Conservation (phyloP, 2,888 invertebrate species). For the Rhogogaster chlorosoma region DNA sequence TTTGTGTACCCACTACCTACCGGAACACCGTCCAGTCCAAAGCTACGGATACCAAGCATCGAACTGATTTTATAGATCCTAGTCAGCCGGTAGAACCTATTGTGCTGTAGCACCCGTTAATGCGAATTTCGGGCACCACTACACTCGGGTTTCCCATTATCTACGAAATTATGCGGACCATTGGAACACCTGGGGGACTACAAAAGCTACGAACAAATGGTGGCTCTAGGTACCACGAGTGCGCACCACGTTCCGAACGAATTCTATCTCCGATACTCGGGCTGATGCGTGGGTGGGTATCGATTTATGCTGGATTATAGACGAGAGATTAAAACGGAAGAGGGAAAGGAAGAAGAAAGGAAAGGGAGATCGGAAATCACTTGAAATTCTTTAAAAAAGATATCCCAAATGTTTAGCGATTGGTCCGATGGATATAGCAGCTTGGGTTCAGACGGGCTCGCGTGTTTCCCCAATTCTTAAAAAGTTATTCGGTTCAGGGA, state of each 20-base stretch:
- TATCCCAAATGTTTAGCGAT: not conserved
- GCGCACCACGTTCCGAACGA: not conserved
- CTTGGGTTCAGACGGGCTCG: not conserved
- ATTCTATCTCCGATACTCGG: not conserved
- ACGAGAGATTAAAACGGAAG: slow-evolving; percentile 13
- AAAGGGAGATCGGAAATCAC: not conserved
- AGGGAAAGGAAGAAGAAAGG: not conserved
- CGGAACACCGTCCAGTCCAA: not conserved
- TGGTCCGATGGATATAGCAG: not conserved
- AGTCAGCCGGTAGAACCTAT: slow-evolving; percentile 4
- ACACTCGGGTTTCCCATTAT: slow-evolving; percentile 37
- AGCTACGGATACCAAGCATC: slow-evolving; percentile 7
- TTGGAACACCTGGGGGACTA: slow-evolving; percentile 42
- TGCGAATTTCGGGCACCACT: slow-evolving; percentile 37
- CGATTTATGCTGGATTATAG: slow-evolving; percentile 27
- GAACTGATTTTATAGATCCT: slow-evolving; percentile 38
- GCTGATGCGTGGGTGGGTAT: not conserved
- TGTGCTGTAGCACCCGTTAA: slow-evolving; percentile 24
- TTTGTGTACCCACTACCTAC: not conserved
- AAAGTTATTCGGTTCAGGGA: slow-evolving; percentile 12
- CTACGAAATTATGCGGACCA: slow-evolving; percentile 45
- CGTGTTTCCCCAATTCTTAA: not conserved
- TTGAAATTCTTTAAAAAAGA: not conserved
- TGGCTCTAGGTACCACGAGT: not conserved
- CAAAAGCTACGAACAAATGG: slow-evolving; percentile 33